These are phyloP conservation scores for Ariolimax columbianus DNA, from an alignment of 2,888 invertebrate genomes.

Conservation along the genomic window DNA sequence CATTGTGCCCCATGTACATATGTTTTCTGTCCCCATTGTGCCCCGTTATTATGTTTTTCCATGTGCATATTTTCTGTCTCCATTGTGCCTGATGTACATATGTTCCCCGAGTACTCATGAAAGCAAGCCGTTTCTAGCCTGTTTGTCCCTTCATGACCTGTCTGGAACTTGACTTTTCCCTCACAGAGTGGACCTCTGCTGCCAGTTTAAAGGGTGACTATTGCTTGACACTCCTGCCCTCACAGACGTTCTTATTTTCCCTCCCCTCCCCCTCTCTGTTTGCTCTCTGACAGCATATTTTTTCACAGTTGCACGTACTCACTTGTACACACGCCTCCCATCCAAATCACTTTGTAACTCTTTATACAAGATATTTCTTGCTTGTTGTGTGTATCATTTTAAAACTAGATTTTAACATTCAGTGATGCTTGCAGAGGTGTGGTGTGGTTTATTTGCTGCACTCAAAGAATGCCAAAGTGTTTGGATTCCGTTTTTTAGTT, in stretches of 20 bases:
- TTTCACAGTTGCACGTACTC: conserved; percentile 18
- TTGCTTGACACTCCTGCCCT: conserved; percentile 3
- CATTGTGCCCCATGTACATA: too few relatives aligned
- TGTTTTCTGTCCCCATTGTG: too few relatives aligned
- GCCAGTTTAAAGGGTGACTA: conserved; percentile 50
- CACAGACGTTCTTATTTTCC: background rate
- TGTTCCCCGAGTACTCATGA: too few relatives aligned
- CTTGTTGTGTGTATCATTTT: background rate
- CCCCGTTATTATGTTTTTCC: too few relatives aligned
- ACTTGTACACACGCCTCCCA: background rate
- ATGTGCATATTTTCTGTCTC: too few relatives aligned
- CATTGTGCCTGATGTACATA: too few relatives aligned
- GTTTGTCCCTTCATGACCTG: background rate
- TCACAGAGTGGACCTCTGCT: conserved; percentile 41
- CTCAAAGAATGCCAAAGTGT: background rate
- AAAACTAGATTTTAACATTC: background rate
- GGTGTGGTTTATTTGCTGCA: background rate
- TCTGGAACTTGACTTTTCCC: background rate
- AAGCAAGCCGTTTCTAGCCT: too few relatives aligned
- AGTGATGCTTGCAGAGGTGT: background rate
- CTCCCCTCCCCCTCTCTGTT: background rate
- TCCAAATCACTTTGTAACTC: background rate
- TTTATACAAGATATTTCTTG: background rate
- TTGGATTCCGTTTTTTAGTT: too few relatives aligned
- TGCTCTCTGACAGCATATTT: conserved; percentile 11